phyloP scores from a whole-genome alignment of 1,140 invertebrate species.

The Listronotus bonariensis region DNA sequence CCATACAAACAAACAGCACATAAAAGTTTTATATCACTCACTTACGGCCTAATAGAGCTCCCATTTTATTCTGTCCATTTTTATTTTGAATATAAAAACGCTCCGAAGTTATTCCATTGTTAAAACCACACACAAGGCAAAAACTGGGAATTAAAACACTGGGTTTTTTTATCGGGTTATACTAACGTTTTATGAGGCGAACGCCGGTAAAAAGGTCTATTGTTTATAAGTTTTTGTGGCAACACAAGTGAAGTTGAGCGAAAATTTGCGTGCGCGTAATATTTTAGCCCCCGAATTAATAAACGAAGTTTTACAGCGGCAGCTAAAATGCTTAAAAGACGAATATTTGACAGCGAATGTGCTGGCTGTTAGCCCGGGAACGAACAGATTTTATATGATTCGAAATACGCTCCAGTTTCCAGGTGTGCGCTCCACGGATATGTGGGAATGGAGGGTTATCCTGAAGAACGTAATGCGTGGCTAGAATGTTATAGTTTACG shows the following conservation, averaged over 20 bases:
- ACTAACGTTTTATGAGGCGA: too few relatives aligned
- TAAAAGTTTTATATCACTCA: constrained; percentile 7
- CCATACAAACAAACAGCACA: neutral
- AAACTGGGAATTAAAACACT: too few relatives aligned
- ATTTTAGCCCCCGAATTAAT: too few relatives aligned
- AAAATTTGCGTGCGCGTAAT: too few relatives aligned
- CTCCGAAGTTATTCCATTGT: too few relatives aligned
- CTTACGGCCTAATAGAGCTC: constrained; percentile 10
- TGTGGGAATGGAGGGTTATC: constrained; percentile 2
- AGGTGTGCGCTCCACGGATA: constrained; percentile 20
- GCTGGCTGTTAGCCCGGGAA: constrained; percentile 36
- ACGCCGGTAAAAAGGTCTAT: too few relatives aligned
- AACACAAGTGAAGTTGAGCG: too few relatives aligned
- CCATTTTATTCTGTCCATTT: neutral
- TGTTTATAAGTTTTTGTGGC: too few relatives aligned
- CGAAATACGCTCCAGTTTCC: constrained; percentile 8
- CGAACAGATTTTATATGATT: constrained; percentile 26
- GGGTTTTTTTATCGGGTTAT: too few relatives aligned
- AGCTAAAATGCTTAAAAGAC: constrained; percentile 27
- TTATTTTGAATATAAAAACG: neutral
- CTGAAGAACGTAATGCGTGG: constrained; percentile 31
- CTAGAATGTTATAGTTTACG: constrained; percentile 12
- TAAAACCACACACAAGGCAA: too few relatives aligned
- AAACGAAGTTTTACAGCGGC: neutral
- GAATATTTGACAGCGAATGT: constrained; percentile 34